Percentiles rank a stretch among this genome's conserved stretches.
Conservation (phyloP, 1,140 invertebrate genomes). For the Drosophila arizonae region DNA sequence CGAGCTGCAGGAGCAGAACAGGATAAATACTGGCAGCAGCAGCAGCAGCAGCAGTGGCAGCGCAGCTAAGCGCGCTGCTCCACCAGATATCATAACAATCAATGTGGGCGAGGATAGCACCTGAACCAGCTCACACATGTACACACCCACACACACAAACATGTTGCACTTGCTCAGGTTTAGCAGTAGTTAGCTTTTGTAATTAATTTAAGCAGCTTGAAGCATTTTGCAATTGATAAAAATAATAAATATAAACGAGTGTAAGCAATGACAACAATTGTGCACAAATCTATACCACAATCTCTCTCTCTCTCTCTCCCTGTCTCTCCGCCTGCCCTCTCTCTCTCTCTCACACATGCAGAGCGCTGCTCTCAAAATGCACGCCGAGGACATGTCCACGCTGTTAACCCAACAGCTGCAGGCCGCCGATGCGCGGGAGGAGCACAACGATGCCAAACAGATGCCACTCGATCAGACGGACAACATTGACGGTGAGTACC, state of each 20-base stretch:
- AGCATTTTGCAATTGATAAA: conserved; percentile 62
- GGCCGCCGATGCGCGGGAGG: conserved; percentile 68
- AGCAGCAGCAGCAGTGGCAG: conserved; percentile 15
- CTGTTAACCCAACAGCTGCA: conserved; percentile 75
- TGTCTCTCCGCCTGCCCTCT: neutral
- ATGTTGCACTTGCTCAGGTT: conserved; percentile 57
- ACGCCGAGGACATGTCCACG: conserved; percentile 80
- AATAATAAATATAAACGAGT: neutral
- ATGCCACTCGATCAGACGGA: conserved; percentile 79
- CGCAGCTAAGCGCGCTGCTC: conserved; percentile 20
- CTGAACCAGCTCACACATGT: conserved; percentile 18
- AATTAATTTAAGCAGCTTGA: conserved; percentile 46
- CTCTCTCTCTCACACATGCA: conserved; percentile 4
- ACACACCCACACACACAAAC: conserved; percentile 8
- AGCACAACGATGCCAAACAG: conserved; percentile 80
- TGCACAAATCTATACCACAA: conserved; percentile 5
- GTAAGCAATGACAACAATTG: conserved; percentile 5
- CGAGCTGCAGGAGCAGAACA: conserved; percentile 82
- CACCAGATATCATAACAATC: conserved; percentile 75
- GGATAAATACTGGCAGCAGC: neutral
- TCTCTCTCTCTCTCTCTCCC: neutral
- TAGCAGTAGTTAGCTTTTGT: conserved; percentile 60
- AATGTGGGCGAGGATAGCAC: conserved; percentile 76
- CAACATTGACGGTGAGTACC: conserved; percentile 82
- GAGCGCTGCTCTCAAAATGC: conserved; percentile 74